These are phyloP conservation scores for Coregonus sp. DNA, from an alignment of 2,797 vertebrate genomes.

Conservation along the genomic window DNA sequence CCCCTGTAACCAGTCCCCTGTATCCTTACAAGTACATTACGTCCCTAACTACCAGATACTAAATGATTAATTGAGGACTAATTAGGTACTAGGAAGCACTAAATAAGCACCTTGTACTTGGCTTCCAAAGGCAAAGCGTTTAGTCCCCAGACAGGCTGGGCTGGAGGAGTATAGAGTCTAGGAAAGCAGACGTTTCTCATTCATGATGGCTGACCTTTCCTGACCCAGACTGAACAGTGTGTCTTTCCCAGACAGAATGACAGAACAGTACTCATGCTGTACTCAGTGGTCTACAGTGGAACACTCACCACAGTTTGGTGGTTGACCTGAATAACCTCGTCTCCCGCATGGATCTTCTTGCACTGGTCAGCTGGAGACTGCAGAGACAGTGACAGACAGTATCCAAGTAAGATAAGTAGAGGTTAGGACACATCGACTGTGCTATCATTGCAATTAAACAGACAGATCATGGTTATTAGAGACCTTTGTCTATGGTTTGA, in stretches of 20 bases:
- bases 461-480: neutral
- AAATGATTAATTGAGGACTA: constrained; percentile 10
- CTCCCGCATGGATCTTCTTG: constrained; percentile 83
- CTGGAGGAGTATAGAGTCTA: neutral
- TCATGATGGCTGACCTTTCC: neutral
- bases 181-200: neutral
- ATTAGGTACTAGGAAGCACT: neutral
- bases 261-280: neutral
- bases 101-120: neutral
- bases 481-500: neutral
- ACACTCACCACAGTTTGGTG: constrained; percentile 78
- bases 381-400: constrained; percentile 19
- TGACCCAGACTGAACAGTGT: neutral
- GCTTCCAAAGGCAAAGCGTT: neutral
- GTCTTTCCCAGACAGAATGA: neutral
- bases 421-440: neutral
- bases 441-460: neutral
- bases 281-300: neutral
- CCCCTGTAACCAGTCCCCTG: constrained; percentile 1
- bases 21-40: constrained; percentile 2
- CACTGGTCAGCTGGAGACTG: constrained; percentile 82
- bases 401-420: constrained; percentile 1
- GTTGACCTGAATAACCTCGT: constrained; percentile 83
- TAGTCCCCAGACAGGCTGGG: neutral
- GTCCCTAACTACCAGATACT: neutral